Conservation (phyloP, 2,888 invertebrate genomes). For the Drosophila affinis region DNA sequence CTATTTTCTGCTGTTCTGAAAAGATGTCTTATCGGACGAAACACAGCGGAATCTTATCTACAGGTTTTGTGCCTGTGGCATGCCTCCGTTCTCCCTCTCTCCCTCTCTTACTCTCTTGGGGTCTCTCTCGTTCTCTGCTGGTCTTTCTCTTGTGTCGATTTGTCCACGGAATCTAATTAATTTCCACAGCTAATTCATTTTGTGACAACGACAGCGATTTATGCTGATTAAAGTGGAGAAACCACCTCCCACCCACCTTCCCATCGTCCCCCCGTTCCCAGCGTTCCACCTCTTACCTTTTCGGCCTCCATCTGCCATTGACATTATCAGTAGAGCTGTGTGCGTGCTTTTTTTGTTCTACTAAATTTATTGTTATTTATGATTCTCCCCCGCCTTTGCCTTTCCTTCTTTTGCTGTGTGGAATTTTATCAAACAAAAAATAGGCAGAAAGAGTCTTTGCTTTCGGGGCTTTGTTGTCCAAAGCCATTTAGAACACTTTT, state of each 20-base stretch:
- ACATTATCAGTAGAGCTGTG: conserved; percentile 21
- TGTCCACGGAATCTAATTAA: conserved; percentile 68
- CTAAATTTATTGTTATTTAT: conserved; percentile 68
- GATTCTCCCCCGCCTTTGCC: conserved; percentile 11
- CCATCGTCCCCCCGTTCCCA: not conserved
- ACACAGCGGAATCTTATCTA: conserved; percentile 54
- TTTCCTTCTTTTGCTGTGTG: conserved; percentile 30
- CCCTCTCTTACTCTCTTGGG: not conserved
- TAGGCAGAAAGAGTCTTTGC: not conserved
- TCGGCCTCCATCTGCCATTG: not conserved
- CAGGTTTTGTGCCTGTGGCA: conserved; percentile 10
- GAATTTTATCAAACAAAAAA: conserved; percentile 64
- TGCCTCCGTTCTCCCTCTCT: conserved; percentile 4
- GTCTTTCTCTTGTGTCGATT: conserved; percentile 26
- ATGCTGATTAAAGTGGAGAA: conserved; percentile 60
- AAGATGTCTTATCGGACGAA: conserved; percentile 63
- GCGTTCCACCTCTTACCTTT: not conserved
- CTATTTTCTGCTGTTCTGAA: conserved; percentile 40
- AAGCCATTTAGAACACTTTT: conserved; percentile 67
- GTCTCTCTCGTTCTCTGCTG: conserved; percentile 3
- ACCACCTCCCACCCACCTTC: not conserved
- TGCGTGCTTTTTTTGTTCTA: conserved; percentile 40
- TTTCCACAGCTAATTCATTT: conserved; percentile 67
- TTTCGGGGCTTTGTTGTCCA: conserved; percentile 29
- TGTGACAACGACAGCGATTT: conserved; percentile 72